These are phyloP conservation scores for Berghia stephanieae DNA, from an alignment of 1,140 invertebrate genomes.

Conservation along the genomic window DNA sequence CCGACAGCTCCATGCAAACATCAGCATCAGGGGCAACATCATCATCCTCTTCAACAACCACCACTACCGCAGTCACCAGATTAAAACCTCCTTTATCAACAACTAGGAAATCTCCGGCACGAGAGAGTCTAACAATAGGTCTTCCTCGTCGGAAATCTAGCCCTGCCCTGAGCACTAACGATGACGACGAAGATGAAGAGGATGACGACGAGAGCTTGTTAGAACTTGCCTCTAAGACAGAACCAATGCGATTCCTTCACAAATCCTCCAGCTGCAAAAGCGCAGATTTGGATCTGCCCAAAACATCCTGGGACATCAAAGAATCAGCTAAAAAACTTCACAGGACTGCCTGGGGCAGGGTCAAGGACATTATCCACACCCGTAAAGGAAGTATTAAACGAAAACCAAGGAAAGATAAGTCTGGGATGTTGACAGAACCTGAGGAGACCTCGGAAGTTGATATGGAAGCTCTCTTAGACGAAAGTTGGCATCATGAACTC, in stretches of 20 bases:
- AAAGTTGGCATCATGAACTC: conserved; percentile 35
- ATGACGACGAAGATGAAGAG: conserved; percentile 51
- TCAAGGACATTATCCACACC: conserved; percentile 78
- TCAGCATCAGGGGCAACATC: too few species aligned
- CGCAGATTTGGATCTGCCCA: conserved; percentile 37
- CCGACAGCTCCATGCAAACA: conserved; percentile 33
- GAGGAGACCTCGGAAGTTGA: conserved; percentile 54
- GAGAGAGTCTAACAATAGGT: conserved; percentile 17
- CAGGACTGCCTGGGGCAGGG: conserved; percentile 76
- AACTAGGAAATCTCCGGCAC: background rate
- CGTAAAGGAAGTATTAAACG: conserved; percentile 74
- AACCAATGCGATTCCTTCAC: conserved; percentile 36
- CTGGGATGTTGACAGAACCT: conserved; percentile 29
- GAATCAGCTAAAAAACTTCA: conserved; percentile 50
- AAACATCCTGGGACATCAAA: conserved; percentile 18
- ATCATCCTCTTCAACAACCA: conserved; percentile 24
- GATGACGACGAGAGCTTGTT: conserved; percentile 49
- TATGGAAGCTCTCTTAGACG: conserved; percentile 44
- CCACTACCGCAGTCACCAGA: conserved; percentile 29
- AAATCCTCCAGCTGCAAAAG: conserved; percentile 57
- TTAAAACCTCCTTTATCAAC: conserved; percentile 19
- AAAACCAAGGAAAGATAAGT: conserved; percentile 23
- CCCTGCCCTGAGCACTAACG: conserved; percentile 50
- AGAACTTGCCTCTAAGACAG: conserved; percentile 34
- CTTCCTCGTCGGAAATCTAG: conserved; percentile 56